Conservation (phyloP, 2,797 vertebrate genomes). For the Falco rusticolus region DNA sequence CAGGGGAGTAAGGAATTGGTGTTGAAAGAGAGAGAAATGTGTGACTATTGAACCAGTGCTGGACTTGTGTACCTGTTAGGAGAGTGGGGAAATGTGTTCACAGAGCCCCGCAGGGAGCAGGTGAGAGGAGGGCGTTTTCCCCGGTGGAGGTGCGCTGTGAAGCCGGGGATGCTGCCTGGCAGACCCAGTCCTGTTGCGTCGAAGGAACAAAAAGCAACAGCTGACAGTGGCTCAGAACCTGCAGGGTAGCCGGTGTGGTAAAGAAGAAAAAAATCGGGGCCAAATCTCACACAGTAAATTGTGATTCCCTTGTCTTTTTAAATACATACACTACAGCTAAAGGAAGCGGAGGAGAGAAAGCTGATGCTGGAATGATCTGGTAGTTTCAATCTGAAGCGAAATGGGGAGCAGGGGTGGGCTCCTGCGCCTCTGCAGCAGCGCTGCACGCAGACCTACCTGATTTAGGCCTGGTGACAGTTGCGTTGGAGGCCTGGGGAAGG, state of each 20-base stretch:
- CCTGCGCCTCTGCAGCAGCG: conserved; percentile 41
- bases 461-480: conserved; percentile 47
- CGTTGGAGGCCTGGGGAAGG: conserved; percentile 69
- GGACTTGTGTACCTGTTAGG: background rate
- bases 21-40: background rate
- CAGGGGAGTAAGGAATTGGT: background rate
- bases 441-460: conserved; percentile 31
- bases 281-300: background rate
- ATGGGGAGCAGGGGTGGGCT: background rate
- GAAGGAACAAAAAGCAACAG: conserved; percentile 4
- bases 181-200: conserved; percentile 6
- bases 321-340: background rate
- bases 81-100: background rate
- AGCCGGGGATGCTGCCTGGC: background rate
- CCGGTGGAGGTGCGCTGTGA: background rate
- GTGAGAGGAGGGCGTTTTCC: background rate
- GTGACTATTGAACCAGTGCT: background rate
- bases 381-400: conserved; percentile 32
- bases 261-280: background rate
- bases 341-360: background rate
- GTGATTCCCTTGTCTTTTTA: background rate
- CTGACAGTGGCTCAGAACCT: background rate
- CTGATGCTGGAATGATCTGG: conserved; percentile 32
- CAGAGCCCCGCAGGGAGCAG: background rate
- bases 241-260: background rate